phyloP scores from a whole-genome alignment of 2,888 invertebrate genomes.

The Flabesymbios commensalis region DNA sequence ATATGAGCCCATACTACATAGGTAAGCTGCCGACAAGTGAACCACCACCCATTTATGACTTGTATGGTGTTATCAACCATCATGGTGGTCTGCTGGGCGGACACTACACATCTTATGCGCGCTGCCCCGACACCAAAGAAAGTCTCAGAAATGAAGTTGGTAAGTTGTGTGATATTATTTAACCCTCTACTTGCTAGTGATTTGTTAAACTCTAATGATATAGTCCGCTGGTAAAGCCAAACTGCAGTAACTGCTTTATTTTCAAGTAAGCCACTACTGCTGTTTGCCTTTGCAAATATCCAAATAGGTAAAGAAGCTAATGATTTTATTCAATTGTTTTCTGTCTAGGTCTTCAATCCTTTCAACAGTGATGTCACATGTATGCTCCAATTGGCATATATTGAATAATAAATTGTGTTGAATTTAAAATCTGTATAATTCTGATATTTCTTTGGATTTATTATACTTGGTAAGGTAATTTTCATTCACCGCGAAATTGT shows the following conservation, averaged over 20 bases:
- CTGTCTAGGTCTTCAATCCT: too few species aligned
- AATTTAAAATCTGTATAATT: too few species aligned
- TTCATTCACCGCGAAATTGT: not conserved
- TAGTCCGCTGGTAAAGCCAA: too few species aligned
- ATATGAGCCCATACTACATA: conserved; percentile 57
- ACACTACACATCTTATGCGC: conserved; percentile 64
- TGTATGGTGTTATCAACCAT: conserved; percentile 65
- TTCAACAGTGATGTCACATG: too few species aligned
- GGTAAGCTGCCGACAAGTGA: conserved; percentile 41
- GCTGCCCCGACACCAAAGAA: conserved; percentile 55
- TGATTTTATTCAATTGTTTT: too few species aligned
- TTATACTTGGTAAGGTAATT: not conserved
- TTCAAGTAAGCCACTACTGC: too few species aligned
- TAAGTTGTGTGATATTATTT: conserved; percentile 39
- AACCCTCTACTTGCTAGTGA: not conserved
- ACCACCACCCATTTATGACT: conserved; percentile 62
- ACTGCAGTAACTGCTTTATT: too few species aligned
- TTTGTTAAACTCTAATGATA: not conserved
- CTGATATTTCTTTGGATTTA: not conserved
- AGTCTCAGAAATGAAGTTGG: conserved; percentile 60
- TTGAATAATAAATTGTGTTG: too few species aligned
- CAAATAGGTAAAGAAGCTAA: too few species aligned
- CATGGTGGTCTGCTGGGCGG: conserved; percentile 63
- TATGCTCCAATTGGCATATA: too few species aligned
- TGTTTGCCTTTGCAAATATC: too few species aligned